Base-by-base conservation (phyloP, 2,797 vertebrate genomes). In the Rhabdophis nuchalis region DNA sequence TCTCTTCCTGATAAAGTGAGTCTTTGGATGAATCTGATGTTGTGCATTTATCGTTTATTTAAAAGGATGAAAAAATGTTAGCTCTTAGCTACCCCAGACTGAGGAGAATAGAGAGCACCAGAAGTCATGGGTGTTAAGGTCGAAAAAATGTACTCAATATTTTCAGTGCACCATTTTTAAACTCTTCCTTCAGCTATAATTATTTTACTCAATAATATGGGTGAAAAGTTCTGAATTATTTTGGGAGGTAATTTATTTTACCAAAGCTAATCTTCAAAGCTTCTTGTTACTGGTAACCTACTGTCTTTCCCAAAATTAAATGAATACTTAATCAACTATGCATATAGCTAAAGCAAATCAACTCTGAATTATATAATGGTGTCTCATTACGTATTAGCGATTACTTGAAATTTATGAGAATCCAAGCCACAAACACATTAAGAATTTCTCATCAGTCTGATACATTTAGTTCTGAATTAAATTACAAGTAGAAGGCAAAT, bases 321-420 rank as follows among this genome's bases (percentile, higher is more conserved):
- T 60, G 1, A 29, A 8, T 90, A 18, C 9, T 90, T 94, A 93
- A 91, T 72, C 85, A 89, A 20, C 57, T 52, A 16, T 20, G 46
- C n/a, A 27, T 88, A 46, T 46, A 91, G 2, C 72, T 95, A 93
- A 72, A 23, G 90, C 56, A 32, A 18, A 77, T 92, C 91, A 93
- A 92, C 77, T 72, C 27, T 64, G 89, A 0, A 0, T 92, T 94
- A 72, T 53, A 95, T 94, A 87, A 53, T 89, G 86, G 53, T 92
- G 52, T 16, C 64, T 90, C 32, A 53, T 95, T 93, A 92, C 96
- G 1, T 89, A 16, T 92, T 95, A 93, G 68, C 89, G 54, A 68
- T 3, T 86, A 32, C 27, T 36, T 93, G 90, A 92, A 61, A 57
- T 54, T 95, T 93, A 68, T 52, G 54, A 53, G 77, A 94, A 95